phyloP scores from a whole-genome alignment of 2,797 vertebrate genomes.

The Chelmon rostratus region DNA sequence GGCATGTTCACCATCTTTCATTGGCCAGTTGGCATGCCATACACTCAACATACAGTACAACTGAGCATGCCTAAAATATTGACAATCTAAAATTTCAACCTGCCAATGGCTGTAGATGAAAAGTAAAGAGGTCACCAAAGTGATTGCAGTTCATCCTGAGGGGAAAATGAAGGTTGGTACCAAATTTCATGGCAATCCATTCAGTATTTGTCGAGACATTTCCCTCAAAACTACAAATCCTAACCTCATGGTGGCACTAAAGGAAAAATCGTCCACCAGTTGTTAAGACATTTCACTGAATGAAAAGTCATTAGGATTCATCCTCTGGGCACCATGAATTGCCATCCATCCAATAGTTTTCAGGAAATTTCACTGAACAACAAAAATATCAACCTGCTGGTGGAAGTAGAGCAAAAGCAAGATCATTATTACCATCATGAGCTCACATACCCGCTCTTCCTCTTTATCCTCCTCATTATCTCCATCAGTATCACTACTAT shows the following conservation, averaged over 20 bases:
- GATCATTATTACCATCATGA: constrained; percentile 15
- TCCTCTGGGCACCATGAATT: background rate
- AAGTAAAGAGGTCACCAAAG: background rate
- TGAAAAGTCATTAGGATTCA: background rate
- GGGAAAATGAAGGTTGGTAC: background rate
- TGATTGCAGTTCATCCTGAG: background rate
- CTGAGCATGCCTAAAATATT: too few species aligned
- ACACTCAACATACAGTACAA: background rate
- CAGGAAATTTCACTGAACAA: background rate
- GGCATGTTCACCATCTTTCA: background rate
- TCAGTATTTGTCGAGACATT: background rate
- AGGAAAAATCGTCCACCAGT: background rate
- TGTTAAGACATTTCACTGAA: too few species aligned
- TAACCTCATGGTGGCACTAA: background rate
- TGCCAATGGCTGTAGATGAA: background rate
- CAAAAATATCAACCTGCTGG: too few species aligned
- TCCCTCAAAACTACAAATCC: too few species aligned
- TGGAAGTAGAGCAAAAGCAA: background rate
- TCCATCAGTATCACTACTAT: constrained; percentile 7
- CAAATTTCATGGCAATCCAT: background rate
- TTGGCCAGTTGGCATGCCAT: background rate
- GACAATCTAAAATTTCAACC: background rate
- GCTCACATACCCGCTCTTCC: background rate
- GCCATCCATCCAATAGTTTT: background rate
- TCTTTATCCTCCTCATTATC: constrained; percentile 25